phyloP scores from a whole-genome alignment of 2,888 invertebrate species.

The Omphaloscelis lunosa region DNA sequence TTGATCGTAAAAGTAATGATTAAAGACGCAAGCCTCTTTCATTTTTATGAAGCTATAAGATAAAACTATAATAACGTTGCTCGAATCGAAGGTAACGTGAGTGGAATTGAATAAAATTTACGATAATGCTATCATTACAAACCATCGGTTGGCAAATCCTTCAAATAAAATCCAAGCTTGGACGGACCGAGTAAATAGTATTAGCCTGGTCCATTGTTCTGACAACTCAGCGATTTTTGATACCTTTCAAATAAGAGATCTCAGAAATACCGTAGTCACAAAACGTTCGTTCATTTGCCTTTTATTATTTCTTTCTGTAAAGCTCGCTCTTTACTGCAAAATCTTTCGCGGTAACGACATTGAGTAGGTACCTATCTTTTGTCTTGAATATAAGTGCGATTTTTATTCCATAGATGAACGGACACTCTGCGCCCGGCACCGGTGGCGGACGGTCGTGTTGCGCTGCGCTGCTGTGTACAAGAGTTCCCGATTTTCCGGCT shows the following conservation, averaged over 20 bases:
- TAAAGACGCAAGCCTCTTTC: slow-evolving; percentile 40
- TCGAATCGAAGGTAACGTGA: slow-evolving; percentile 64
- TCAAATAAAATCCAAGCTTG: slow-evolving; percentile 70
- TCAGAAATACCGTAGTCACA: slow-evolving; percentile 74
- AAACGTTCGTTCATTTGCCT: slow-evolving; percentile 67
- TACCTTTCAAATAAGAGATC: slow-evolving; percentile 77
- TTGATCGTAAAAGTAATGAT: slow-evolving; percentile 51
- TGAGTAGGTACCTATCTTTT: slow-evolving; percentile 74
- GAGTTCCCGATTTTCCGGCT: too few species aligned
- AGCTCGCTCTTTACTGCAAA: slow-evolving; percentile 71
- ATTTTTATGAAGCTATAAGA: slow-evolving; percentile 64
- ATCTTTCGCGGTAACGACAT: slow-evolving; percentile 70
- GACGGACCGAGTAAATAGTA: slow-evolving; percentile 72
- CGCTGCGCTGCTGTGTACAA: too few species aligned
- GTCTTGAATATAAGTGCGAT: slow-evolving; percentile 75
- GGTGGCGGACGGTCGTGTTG: too few species aligned
- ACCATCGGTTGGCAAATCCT: slow-evolving; percentile 74
- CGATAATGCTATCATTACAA: slow-evolving; percentile 75
- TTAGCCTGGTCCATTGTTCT: slow-evolving; percentile 74
- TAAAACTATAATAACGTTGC: slow-evolving; percentile 53
- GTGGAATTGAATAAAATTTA: slow-evolving; percentile 77
- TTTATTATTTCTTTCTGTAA: slow-evolving; percentile 74
- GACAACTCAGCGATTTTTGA: slow-evolving; percentile 80
- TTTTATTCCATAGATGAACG: slow-evolving; percentile 74
- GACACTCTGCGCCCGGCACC: too few species aligned